phyloP scores from a whole-genome alignment of 2,888 invertebrate genomes.

The Glaucopsyche alexis region DNA sequence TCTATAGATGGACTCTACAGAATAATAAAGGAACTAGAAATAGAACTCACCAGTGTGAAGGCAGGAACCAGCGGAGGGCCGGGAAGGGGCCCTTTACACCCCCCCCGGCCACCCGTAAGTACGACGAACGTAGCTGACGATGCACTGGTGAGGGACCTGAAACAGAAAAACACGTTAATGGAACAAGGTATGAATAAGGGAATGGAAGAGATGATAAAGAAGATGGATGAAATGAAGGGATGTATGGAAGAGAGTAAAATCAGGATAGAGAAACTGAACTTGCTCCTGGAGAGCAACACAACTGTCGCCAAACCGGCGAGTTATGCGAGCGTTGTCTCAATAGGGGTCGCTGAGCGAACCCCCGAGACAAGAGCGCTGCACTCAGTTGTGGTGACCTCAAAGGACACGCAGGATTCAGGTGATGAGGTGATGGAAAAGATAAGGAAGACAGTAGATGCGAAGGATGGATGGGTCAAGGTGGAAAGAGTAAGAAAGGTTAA shows the following conservation, averaged over 20 bases:
- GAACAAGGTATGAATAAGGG: background rate
- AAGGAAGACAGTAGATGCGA: too few species aligned
- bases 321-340: background rate
- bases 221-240: too few species aligned
- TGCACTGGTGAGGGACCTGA: background rate
- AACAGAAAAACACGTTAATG: background rate
- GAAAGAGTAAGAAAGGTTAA: too few species aligned
- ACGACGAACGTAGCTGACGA: background rate
- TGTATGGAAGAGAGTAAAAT: too few species aligned
- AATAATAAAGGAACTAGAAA: background rate
- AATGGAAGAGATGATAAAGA: too few species aligned
- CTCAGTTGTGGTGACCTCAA: background rate
- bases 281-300: background rate
- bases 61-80: background rate
- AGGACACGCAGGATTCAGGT: too few species aligned
- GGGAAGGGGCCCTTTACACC: background rate
- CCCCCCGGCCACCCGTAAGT: background rate
- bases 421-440: too few species aligned
- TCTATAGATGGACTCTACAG: background rate
- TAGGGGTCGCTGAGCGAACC: background rate
- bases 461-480: too few species aligned
- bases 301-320: background rate
- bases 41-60: background rate
- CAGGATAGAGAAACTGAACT: background rate
- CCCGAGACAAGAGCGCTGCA: background rate